Conservation (phyloP, 1,140 invertebrate species). For the Ceratosolen fusciceps region DNA sequence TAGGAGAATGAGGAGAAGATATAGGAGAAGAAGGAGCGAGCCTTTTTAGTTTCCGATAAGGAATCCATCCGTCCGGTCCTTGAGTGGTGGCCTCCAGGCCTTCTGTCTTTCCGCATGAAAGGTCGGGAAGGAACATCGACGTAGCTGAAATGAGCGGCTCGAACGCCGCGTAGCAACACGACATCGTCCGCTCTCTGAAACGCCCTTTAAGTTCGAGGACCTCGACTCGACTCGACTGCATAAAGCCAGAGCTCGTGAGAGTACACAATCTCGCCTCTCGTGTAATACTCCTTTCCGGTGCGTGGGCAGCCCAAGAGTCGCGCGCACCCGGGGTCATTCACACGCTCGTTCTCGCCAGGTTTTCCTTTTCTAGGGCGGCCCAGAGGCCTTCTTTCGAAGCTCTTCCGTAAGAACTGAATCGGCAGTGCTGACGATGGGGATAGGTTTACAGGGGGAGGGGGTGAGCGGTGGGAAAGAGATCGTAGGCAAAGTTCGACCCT, state of each 20-base stretch:
- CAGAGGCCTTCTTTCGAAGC: neutral
- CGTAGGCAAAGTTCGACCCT: too few relatives aligned
- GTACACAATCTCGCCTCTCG: neutral
- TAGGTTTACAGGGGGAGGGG: too few relatives aligned
- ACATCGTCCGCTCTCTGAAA: constrained; percentile 26
- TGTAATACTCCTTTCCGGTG: constrained; percentile 15
- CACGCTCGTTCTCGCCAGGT: neutral
- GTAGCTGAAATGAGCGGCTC: neutral
- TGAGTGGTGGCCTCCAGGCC: too few relatives aligned
- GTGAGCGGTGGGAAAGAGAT: too few relatives aligned
- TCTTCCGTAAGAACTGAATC: too few relatives aligned
- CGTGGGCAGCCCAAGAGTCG: constrained; percentile 3
- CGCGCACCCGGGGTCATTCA: neutral
- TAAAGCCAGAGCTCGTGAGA: neutral
- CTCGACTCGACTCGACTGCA: neutral
- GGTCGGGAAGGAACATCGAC: neutral
- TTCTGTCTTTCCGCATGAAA: neutral
- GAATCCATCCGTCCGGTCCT: neutral
- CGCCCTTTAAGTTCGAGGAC: constrained; percentile 43
- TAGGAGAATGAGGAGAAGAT: neutral
- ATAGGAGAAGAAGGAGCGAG: neutral
- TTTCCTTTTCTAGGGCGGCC: neutral
- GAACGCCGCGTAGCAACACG: neutral
- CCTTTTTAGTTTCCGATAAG: neutral
- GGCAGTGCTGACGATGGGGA: too few relatives aligned